phyloP scores from a whole-genome alignment of 2,888 invertebrate species.

The Adelphocoris suturalis region DNA sequence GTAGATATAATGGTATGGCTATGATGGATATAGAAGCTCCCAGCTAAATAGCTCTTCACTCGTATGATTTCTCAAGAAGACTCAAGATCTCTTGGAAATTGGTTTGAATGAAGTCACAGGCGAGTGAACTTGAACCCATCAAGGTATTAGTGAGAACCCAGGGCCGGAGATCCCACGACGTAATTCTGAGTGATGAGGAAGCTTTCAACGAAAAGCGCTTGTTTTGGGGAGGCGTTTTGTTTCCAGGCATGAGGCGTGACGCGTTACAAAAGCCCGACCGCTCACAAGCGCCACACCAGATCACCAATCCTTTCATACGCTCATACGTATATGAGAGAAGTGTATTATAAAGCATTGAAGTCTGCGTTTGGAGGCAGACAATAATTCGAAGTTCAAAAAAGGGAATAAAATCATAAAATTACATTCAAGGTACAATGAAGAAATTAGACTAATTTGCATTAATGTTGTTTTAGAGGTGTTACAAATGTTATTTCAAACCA shows the following conservation, averaged over 20 bases:
- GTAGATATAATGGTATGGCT: too few species aligned
- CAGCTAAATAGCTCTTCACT: not conserved
- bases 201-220: not conserved
- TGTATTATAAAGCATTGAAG: too few species aligned
- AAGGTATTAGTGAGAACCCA: constrained; percentile 2
- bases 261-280: not conserved
- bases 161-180: not conserved
- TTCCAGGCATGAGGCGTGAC: not conserved
- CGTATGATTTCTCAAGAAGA: not conserved
- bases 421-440: too few species aligned
- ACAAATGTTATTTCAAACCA: too few species aligned
- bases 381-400: too few species aligned
- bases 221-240: not conserved
- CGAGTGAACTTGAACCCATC: constrained; percentile 14
- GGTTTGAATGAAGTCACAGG: not conserved
- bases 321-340: not conserved
- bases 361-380: too few species aligned
- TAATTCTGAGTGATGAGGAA: constrained; percentile 21
- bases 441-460: too few species aligned
- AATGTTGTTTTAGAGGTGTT: too few species aligned
- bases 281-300: not conserved
- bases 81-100: not conserved
- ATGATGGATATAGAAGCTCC: too few species aligned
- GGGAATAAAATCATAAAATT: too few species aligned
- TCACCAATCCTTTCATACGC: not conserved